Conservation (phyloP, 2,113 vertebrate genomes). For the Vimba vimba region DNA sequence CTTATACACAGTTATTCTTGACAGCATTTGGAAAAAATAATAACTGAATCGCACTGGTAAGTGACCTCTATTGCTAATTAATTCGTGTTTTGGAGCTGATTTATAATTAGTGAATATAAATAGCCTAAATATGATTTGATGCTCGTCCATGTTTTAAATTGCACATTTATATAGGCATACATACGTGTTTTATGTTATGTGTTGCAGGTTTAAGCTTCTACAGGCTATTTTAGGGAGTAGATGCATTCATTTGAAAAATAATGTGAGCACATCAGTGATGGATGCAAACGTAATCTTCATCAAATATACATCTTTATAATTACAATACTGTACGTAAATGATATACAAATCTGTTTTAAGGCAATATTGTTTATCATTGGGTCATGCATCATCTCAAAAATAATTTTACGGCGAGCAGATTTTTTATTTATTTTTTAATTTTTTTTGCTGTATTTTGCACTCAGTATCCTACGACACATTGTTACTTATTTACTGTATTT, state of each 20-base stretch:
- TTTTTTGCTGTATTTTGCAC: background rate
- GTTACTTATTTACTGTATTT: background rate
- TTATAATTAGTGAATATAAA: background rate
- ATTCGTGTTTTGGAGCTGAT: background rate
- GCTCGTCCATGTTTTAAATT: background rate
- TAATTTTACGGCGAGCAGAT: background rate
- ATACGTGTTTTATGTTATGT: background rate
- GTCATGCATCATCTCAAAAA: background rate
- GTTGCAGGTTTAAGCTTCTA: background rate
- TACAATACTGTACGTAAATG: background rate
- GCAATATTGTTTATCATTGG: background rate
- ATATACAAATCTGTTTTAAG: background rate
- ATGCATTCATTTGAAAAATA: background rate
- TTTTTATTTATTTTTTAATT: background rate
- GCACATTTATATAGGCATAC: background rate
- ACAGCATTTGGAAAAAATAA: background rate
- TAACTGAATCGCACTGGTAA: conserved; percentile 21
- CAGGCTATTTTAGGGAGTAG: background rate
- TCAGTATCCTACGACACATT: background rate
- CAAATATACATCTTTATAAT: background rate
- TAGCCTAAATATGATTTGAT: background rate
- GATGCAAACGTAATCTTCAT: background rate
- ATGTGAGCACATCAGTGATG: background rate
- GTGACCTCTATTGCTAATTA: background rate
- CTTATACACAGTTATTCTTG: conserved; percentile 2